Evolutionary conservation across 2,888 invertebrate genomes (phyloP), one percentile per base, ranked within the genome.

Genomic region (Caenorhabditis wallacei): DNA sequence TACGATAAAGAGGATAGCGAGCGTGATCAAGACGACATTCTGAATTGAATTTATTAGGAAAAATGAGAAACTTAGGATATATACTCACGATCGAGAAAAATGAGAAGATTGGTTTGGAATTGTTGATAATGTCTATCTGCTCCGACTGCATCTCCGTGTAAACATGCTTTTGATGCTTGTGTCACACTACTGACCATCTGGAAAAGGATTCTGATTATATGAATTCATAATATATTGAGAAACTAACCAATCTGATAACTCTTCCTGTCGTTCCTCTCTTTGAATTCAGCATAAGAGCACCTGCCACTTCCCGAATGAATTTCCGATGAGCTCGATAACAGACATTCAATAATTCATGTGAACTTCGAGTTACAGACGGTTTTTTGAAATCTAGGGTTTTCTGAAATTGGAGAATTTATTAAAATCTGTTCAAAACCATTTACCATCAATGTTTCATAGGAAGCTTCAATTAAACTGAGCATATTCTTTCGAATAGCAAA

Each of bases 401-500:
- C 82, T 81, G 69, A 43, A 63, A 63, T n/a, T n/a, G n/a, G n/a
- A n/a, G n/a, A 40, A 48, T 30, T 30, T 30, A 30, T 30, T n/a
- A n/a, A 10, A 13, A 22, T 46, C 16, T 20, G 59, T 68, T 7
- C 22, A 43, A 7, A 7, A 13, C 13, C 2, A 13, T 43, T 13
- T 40, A 75, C 75, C 74, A 48, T 81, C 24, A 82, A 43, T 8
- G 57, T 61, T 37, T 76, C 82, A 72, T 68, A 78, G 0, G 82
- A 66, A 8, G 61, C 71, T 46, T 82, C 82, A 20, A 82, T 70
- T 2, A 82, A 35, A 20, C 57, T 59, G 43, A 82, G 59, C 61
- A 82, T 82, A 53, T 79, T 82, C 46, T 78, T 79, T 4, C 82
- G 68, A 24, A 82, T 82, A 3, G 78, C 72, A 24, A 74, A 79